Base-by-base conservation (phyloP, 2,797 vertebrate genomes). In the Clarias laeviceps region DNA sequence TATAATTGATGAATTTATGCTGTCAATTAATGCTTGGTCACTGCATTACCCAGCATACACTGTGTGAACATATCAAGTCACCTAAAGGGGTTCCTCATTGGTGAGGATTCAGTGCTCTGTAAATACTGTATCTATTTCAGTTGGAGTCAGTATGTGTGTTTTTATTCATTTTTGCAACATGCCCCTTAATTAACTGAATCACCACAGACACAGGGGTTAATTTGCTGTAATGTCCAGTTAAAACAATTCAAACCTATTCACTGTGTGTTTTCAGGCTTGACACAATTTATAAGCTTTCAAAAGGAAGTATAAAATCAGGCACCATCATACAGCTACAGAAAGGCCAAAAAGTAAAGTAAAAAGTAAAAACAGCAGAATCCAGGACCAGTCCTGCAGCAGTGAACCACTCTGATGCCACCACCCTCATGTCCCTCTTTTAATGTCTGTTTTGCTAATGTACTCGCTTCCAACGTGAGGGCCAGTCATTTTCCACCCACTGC, bases 401-500 rank as follows among this genome's bases (percentile, higher is more conserved):
- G 64, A 32, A 54, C 84, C 76, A 66, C 24, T 8, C 56, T 17
- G 32, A n/a, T n/a, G 40, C n/a, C 59, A 24, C 24, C 18, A 56
- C 56, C 14, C 24, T 62, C 32, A 6, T 69, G 62, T 45, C 34
- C n/a, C 9, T 81, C 62, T 84, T 40, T 83, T 20, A 50, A 5
- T 18, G 14, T 7, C 37, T 27, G 3, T 88, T 88, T 34, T 18
- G 61, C 89, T 92, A 95, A 90, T 94, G 95, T 84, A 93, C 92
- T 84, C 94, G 93, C 85, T 93, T 95, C 88, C 95, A 96, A 90
- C 97, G 95, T 76, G 95, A 96, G 0, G 98, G 98, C 98, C 98
- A 99, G 92, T 97, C 98, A 82, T 97, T 97, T 72, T 97, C 96
- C 90, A 98, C 95, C 98, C 98, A 99, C 86, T 94, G 94, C 93